Base-by-base conservation (phyloP, 2,888 invertebrate species). In the Drosophila siamana region DNA sequence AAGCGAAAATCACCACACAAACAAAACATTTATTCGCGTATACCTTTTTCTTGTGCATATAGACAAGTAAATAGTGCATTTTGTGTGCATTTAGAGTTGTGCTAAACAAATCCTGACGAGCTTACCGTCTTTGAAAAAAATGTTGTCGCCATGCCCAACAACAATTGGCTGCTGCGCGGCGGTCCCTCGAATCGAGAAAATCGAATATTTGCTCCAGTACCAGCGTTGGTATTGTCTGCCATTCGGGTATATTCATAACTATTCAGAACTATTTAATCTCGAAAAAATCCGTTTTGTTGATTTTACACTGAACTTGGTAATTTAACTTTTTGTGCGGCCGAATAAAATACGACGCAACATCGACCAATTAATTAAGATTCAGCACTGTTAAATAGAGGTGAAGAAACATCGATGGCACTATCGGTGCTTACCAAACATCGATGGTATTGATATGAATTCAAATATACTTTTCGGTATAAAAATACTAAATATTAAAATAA, bases 81-180 rank as follows among this genome's bases (percentile, higher is more conserved):
- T n/a, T 11, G 40, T 47, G 33, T 38, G n/a, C 4, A 19, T 19
- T 13, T 30, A 36, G 7, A 22, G 33, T 11, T 11, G 33, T n/a
- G 8, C n/a, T 36, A 51, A 43, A 41, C 24, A 22, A 16, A 48
- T 47, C 48, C 57, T 47, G 44, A 24, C 65, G 15, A 24, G 78
- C 91, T 90, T 78, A 92, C 92, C 92, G 91, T 83, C 90, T 91
- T 79, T 93, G 92, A 81, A 92, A 93, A 63, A 93, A 90, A 71
- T 92, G 91, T 74, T 89, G 90, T 62, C 94, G 92, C 94, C 94
- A 94, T 89, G 93, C 92, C 89, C 92, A 93, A 86, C 94, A 94
- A 38, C 92, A 92, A 68, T 93, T 92, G 46, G 94, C 93, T 68
- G 94, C 93, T 72, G 90, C 91, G 26, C 93, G 89, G 87, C 93